Evolutionary conservation across 2,888 invertebrate species (phyloP).

Genomic region (Crioceris asparagi): DNA sequence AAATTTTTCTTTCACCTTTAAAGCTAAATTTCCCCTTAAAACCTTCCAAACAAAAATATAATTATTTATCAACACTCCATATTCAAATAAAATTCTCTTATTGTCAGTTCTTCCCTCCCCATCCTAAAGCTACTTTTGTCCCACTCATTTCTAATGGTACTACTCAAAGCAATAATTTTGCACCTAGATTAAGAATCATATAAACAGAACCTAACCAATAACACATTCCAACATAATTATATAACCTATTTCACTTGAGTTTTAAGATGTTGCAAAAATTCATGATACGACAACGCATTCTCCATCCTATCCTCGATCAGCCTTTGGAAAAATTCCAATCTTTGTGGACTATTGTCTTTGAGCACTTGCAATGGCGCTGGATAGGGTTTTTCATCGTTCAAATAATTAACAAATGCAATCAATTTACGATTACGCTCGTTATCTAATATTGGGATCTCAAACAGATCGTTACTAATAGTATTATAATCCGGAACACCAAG

Average conservation of each 20-base stretch:
- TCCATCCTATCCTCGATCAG: conserved; percentile 93
- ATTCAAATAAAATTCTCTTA: too few relatives aligned
- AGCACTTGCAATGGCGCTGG: conserved; percentile 69
- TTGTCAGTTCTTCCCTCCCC: too few relatives aligned
- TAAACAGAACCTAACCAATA: too few relatives aligned
- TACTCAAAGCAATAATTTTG: conserved; percentile 27
- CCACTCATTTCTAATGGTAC: too few relatives aligned
- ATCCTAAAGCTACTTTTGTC: too few relatives aligned
- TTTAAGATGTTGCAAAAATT: conserved; percentile 94
- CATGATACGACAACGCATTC: conserved; percentile 89
- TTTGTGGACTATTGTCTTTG: conserved; percentile 83
- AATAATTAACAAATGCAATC: conserved; percentile 66
- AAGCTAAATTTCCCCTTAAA: too few relatives aligned
- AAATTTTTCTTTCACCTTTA: too few relatives aligned
- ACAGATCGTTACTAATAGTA: conserved; percentile 67
- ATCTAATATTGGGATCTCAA: conserved; percentile 65
- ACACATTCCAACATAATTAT: conserved; percentile 12
- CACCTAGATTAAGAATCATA: too few relatives aligned
- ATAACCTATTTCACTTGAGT: conserved; percentile 72
- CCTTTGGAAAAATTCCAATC: conserved; percentile 73
- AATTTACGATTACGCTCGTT: conserved; percentile 64
- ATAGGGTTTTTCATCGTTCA: conserved; percentile 79
- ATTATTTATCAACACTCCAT: too few relatives aligned
- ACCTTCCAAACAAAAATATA: too few relatives aligned
- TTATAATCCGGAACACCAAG: conserved; percentile 66